Conservation (phyloP, 2,888 invertebrate species). For the Clepsis dumicolana region DNA sequence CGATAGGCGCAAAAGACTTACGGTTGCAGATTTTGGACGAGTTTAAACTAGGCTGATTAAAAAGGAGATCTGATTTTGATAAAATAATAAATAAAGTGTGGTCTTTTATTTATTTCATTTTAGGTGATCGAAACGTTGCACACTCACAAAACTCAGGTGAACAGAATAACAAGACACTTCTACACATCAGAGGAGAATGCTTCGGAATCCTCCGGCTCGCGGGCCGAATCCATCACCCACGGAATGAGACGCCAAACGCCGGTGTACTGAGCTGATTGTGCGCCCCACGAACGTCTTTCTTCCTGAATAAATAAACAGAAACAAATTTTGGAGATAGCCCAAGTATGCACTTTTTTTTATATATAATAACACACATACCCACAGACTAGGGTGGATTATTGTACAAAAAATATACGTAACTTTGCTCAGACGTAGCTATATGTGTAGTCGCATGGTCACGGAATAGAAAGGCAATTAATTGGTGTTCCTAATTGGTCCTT, state of each 20-base stretch:
- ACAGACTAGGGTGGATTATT: no score
- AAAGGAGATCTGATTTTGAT: not conserved
- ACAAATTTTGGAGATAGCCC: not conserved
- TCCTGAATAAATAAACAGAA: conserved; percentile 57
- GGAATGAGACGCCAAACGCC: conserved; percentile 73
- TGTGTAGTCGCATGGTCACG: no score
- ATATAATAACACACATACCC: no score
- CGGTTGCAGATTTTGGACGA: no score
- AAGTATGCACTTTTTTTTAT: not conserved
- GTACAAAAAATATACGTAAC: no score
- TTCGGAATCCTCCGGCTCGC: conserved; percentile 62
- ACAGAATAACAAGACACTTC: conserved; percentile 6
- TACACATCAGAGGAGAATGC: conserved; percentile 52
- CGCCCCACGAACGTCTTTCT: conserved; percentile 66
- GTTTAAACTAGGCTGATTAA: no score
- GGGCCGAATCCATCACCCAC: conserved; percentile 67
- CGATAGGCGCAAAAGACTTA: no score
- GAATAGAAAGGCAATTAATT: no score
- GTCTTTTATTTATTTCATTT: not conserved
- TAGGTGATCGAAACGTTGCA: not conserved
- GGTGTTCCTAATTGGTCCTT: no score
- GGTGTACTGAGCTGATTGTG: conserved; percentile 72
- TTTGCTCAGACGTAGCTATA: no score
- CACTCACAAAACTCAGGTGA: not conserved
- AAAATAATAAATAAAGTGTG: not conserved